Evolutionary conservation across 1,140 invertebrate species (phyloP), one percentile per base, ranked within the genome.

Genomic region (Leptinotarsa lineolata): DNA sequence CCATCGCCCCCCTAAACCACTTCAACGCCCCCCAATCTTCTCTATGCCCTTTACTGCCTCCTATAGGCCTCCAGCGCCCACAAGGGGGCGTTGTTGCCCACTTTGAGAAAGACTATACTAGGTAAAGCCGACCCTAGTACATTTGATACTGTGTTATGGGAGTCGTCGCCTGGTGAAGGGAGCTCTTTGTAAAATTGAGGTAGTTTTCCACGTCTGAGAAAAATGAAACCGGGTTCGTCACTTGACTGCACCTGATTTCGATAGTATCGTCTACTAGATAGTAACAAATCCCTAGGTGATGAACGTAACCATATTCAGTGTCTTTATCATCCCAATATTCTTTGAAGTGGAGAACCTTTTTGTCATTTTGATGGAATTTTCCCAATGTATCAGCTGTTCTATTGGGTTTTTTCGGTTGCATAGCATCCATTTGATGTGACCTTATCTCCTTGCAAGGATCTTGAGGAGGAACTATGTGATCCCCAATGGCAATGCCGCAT

Each of bases 321-420:
- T 90, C 87, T 11, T 91, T 87, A 81, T 97, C 95, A 82, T 97
- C 95, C 95, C 96, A 97, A 77, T 94, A 94, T 24, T 91, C 95
- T 78, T 90, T 92, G 83, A 98, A 97, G 77, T 94, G 89, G 46
- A 91, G 83, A 11, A 92, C 86, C 80, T 94, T 89, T 76, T 90
- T 85, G 83, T 95, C 93, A 79, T 91, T 91, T 78, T 91, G 89
- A 16, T 95, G 82, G 84, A 95, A 95, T 76, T 94, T 90, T 12
- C 87, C 89, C 22, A 92, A 88, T 39, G 88, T 85, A 78, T 90
- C 85, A 2, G 81, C 73, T 54, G 72, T 82, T 46, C 78, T 83
- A 68, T 88, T 88, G 0, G 89, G 89, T 77, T 90, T 91, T 70
- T 86, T 86, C 2, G 88, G 78, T 60, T 83, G 76, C 18, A 75